These are phyloP conservation scores for Cephus cinctus DNA, from an alignment of 1,140 invertebrate genomes.

Conservation along the genomic window DNA sequence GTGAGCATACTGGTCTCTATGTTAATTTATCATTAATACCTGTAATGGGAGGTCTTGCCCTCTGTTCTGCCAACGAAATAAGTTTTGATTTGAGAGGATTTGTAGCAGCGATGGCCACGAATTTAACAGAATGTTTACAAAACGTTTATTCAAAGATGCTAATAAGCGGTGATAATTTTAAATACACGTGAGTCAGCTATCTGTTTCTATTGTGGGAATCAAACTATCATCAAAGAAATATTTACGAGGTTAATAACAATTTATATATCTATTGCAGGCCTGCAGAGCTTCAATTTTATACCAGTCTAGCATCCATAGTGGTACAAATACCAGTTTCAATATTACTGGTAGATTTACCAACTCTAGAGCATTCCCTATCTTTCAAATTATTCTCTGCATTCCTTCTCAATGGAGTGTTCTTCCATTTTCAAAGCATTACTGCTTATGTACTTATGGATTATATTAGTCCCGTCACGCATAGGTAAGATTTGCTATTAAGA, in stretches of 20 bases:
- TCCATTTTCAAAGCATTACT: slow-evolving; percentile 86
- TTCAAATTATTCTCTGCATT: slow-evolving; percentile 62
- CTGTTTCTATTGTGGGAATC: slow-evolving; percentile 5
- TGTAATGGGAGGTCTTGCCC: slow-evolving; percentile 80
- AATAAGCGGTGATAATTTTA: slow-evolving; percentile 76
- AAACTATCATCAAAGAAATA: too few relatives aligned
- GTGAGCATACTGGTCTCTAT: slow-evolving; percentile 73
- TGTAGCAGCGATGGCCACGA: slow-evolving; percentile 76
- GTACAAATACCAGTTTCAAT: slow-evolving; percentile 76
- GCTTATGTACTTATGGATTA: slow-evolving; percentile 85
- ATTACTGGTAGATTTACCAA: slow-evolving; percentile 66
- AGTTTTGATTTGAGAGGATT: slow-evolving; percentile 80
- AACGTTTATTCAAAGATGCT: slow-evolving; percentile 85
- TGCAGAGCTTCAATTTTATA: slow-evolving; percentile 84
- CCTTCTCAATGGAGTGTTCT: slow-evolving; percentile 78
- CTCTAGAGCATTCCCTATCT: slow-evolving; percentile 55
- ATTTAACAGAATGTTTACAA: slow-evolving; percentile 83
- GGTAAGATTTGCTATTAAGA: slow-evolving; percentile 56
- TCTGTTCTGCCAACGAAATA: slow-evolving; percentile 82
- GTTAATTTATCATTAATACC: slow-evolving; percentile 79
- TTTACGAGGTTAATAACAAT: too few relatives aligned
- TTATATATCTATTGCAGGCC: slow-evolving; percentile 58
- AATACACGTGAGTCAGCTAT: slow-evolving; percentile 69
- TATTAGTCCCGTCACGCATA: slow-evolving; percentile 84
- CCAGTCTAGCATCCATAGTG: slow-evolving; percentile 75